Percentiles rank a stretch among this genome's conserved stretches.
Conservation (phyloP, 1,140 invertebrate species). For the Limonius californicus region DNA sequence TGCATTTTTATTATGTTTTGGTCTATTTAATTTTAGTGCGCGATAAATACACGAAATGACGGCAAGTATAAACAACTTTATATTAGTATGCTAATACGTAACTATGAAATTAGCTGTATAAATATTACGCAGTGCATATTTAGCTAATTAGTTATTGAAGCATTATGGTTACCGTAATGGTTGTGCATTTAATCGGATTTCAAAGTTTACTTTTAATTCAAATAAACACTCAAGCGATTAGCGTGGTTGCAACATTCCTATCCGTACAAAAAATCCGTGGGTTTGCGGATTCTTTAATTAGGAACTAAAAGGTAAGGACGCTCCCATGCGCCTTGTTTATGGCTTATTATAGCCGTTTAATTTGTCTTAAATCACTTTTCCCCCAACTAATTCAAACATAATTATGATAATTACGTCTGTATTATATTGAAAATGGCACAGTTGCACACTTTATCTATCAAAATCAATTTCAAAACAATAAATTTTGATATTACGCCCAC, state of each 20-base stretch:
- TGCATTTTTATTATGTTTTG: conserved; percentile 8
- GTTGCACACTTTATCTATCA: conserved; percentile 2
- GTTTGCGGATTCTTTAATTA: conserved; percentile 1
- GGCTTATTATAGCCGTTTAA: neutral
- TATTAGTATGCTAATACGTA: too few relatives aligned
- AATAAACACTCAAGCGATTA: neutral
- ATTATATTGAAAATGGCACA: neutral
- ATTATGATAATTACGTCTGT: neutral
- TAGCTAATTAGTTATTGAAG: conserved; percentile 5
- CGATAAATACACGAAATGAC: neutral
- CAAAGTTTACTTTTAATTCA: neutral
- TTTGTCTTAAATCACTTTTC: neutral
- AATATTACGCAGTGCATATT: neutral
- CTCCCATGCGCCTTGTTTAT: neutral
- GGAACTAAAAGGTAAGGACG: neutral
- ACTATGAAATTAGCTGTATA: too few relatives aligned
- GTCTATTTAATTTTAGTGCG: conserved; percentile 9
- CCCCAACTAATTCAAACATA: neutral
- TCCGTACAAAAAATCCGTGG: neutral
- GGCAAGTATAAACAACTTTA: too few relatives aligned
- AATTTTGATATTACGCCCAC: neutral
- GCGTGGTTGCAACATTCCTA: neutral
- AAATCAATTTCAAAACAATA: conserved; percentile 1
- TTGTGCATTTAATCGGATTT: too few relatives aligned
- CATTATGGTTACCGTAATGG: neutral